These are phyloP conservation scores for Drosophila nigromelanica DNA, from an alignment of 1,140 invertebrate genomes.

Conservation along the genomic window DNA sequence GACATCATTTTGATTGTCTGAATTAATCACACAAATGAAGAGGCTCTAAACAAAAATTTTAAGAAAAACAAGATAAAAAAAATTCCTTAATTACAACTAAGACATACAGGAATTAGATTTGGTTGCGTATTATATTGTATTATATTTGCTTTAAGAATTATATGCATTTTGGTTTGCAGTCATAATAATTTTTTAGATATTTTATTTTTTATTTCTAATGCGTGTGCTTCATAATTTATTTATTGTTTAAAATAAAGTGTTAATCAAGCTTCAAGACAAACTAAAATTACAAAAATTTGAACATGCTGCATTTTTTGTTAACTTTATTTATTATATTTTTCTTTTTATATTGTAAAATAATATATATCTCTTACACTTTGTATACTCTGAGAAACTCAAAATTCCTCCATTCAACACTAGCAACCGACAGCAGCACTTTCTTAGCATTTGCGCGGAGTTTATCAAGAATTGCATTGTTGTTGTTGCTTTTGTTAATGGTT, in stretches of 20 bases:
- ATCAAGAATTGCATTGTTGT: slow-evolving; percentile 11
- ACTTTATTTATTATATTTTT: no score
- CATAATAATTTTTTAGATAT: no score
- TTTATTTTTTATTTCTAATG: no score
- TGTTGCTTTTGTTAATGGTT: slow-evolving; percentile 17
- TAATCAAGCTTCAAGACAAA: no score
- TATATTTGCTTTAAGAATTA: no score
- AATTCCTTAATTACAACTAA: not conserved
- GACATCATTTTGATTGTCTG: slow-evolving; percentile 34
- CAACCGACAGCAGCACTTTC: slow-evolving; percentile 10
- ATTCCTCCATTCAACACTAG: not conserved
- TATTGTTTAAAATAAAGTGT: no score
- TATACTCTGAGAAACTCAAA: slow-evolving; percentile 1
- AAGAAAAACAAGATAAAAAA: not conserved
- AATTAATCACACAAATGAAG: slow-evolving; percentile 1
- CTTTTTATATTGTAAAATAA: not conserved
- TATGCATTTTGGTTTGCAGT: no score
- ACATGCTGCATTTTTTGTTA: no score
- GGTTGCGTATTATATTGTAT: no score
- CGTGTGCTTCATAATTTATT: no score
- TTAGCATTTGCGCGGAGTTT: slow-evolving; percentile 22
- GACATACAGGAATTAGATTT: not conserved
- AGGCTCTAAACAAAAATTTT: not conserved
- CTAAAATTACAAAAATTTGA: no score
- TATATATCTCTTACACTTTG: not conserved